Conservation (phyloP, 1,140 invertebrate genomes). For the Scylla paramamosain region DNA sequence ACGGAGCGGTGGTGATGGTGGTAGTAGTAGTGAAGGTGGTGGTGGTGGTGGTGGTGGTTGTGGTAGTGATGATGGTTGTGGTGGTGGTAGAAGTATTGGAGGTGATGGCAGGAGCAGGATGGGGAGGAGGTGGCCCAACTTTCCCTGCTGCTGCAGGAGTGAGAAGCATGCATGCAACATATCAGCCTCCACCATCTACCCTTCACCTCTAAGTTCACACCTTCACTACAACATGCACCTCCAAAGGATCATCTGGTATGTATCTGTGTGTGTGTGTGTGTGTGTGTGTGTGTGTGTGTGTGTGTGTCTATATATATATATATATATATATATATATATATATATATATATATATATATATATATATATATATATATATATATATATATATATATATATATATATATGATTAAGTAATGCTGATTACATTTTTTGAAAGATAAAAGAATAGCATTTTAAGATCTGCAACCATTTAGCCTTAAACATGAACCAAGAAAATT, state of each 20-base stretch:
- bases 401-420: background rate
- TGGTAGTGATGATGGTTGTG: conserved; percentile 27
- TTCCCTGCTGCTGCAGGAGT: background rate
- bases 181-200: conserved; percentile 9
- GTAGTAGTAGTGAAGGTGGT: background rate
- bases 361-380: conserved; percentile 37
- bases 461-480: background rate
- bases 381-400: conserved; percentile 28
- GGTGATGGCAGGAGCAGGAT: background rate
- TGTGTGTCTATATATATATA: no score
- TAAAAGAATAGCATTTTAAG: background rate
- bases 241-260: background rate
- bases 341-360: conserved; percentile 28
- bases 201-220: background rate
- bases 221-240: background rate
- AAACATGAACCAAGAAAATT: no score
- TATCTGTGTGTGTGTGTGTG: no score
- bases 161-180: conserved; percentile 12
- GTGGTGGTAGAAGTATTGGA: conserved; percentile 28
- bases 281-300: background rate
- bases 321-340: conserved; percentile 47
- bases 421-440: no score
- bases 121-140: conserved; percentile 23
- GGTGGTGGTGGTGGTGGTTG: background rate
- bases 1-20: background rate